Evolutionary conservation across 2,113 vertebrate species (phyloP).

Genomic region (Butorides virescens): DNA sequence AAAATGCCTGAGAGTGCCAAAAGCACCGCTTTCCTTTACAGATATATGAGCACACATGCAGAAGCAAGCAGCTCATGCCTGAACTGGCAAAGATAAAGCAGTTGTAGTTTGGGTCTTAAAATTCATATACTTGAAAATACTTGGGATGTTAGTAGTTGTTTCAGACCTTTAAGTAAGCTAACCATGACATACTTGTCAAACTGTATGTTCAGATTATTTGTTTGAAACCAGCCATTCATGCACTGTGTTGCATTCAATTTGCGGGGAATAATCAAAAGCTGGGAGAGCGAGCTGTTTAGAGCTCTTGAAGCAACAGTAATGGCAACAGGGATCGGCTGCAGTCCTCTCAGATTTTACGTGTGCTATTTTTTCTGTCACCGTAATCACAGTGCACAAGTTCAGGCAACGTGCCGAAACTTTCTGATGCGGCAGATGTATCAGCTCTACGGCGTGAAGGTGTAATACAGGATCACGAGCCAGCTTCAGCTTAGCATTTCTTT

Average conservation of each 20-base stretch:
- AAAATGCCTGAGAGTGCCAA: not conserved
- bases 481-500: not conserved
- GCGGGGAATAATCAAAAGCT: conserved; percentile 21
- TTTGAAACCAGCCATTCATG: not conserved
- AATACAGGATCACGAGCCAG: not conserved
- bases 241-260: not conserved
- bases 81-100: conserved; percentile 11
- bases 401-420: conserved; percentile 3
- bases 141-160: not conserved
- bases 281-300: conserved; percentile 19
- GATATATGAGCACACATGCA: not conserved
- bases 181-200: conserved; percentile 3
- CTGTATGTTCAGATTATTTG: not conserved
- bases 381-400: conserved; percentile 10
- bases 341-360: conserved; percentile 14
- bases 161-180: not conserved
- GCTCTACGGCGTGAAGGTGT: not conserved
- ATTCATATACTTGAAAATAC: not conserved
- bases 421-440: not conserved
- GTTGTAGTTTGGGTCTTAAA: conserved; percentile 12
- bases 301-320: not conserved
- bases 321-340: not conserved
- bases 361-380: conserved; percentile 5
- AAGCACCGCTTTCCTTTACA: not conserved
- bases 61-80: not conserved